These are phyloP conservation scores for Syrrhaptes paradoxus DNA, from an alignment of 2,113 vertebrate species.

Conservation along the genomic window DNA sequence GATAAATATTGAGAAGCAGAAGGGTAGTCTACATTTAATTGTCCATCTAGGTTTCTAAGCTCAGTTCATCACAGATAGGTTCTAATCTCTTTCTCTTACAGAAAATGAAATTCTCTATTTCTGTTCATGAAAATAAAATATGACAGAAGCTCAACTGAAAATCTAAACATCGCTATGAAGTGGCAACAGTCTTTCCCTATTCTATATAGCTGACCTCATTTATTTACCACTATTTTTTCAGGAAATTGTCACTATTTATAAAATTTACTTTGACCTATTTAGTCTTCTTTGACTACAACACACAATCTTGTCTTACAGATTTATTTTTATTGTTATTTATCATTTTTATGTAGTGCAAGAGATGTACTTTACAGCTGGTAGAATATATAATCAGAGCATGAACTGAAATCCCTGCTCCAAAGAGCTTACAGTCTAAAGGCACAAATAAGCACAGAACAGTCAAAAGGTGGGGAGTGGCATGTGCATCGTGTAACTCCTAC, in stretches of 20 bases:
- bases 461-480: neutral
- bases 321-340: conserved; percentile 34
- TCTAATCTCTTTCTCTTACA: neutral
- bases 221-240: neutral
- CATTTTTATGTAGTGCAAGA: neutral
- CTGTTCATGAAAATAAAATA: neutral
- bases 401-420: conserved; percentile 49
- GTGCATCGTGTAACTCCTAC: neutral
- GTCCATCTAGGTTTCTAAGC: neutral
- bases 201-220: neutral
- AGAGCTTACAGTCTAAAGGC: conserved; percentile 70
- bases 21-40: neutral
- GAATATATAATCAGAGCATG: conserved; percentile 1
- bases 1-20: neutral
- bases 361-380: conserved; percentile 47
- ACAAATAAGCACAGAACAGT: neutral
- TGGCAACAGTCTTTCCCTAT: neutral
- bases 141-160: neutral
- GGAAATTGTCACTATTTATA: neutral
- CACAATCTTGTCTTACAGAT: conserved; percentile 41
- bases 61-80: neutral
- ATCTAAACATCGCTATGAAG: neutral
- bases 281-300: conserved; percentile 51
- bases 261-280: neutral
- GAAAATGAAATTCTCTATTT: neutral